Conservation (phyloP, 2,797 vertebrate genomes). For the Fringilla coelebs region DNA sequence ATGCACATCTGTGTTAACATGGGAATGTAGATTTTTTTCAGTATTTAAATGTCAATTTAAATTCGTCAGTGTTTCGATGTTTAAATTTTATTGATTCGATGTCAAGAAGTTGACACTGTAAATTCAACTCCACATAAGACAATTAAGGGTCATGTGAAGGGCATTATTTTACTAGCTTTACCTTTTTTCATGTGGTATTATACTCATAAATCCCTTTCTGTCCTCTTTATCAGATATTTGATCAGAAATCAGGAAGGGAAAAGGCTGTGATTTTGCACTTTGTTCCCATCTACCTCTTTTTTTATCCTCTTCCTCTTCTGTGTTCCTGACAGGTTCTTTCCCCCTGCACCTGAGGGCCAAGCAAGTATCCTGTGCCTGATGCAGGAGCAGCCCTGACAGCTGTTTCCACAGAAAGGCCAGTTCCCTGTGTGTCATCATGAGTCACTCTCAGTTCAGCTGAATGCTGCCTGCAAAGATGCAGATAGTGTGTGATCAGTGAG, state of each 20-base stretch:
- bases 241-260: background rate
- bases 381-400: background rate
- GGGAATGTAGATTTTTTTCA: background rate
- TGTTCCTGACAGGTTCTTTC: background rate
- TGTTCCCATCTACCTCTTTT: background rate
- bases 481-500: background rate
- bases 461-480: background rate
- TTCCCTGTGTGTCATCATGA: background rate
- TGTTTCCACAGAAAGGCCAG: background rate
- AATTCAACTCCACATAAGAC: background rate
- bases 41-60: background rate
- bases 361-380: background rate
- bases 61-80: background rate
- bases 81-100: background rate
- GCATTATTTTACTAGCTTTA: background rate
- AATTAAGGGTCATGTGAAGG: background rate
- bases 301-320: background rate
- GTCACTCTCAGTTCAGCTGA: background rate
- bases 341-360: background rate
- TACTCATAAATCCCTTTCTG: background rate
- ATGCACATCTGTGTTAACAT: background rate
- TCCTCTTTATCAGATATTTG: background rate
- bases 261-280: background rate
- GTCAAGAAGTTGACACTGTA: background rate
- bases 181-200: background rate